Evolutionary conservation across 2,113 vertebrate species (phyloP).

Genomic region (Megalops atlanticus): DNA sequence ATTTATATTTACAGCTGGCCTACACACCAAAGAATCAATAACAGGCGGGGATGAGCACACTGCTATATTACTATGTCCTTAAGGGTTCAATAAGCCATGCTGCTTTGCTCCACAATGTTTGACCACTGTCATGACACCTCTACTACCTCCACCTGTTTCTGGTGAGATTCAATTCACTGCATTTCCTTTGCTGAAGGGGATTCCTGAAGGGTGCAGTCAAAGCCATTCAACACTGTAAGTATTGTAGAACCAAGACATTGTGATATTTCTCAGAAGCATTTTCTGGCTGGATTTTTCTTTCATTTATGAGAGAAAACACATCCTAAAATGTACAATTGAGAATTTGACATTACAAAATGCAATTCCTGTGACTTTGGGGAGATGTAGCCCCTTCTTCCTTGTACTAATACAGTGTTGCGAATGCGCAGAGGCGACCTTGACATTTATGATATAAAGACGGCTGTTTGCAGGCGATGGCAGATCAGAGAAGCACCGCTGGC

Average conservation of each 20-base stretch:
- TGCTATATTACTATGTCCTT: neutral
- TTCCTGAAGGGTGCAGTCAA: neutral
- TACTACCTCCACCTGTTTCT: neutral
- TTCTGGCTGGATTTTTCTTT: neutral
- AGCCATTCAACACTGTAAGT: neutral
- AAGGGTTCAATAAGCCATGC: neutral
- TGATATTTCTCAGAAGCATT: neutral
- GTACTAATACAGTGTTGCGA: neutral
- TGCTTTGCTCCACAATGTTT: neutral
- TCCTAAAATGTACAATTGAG: neutral
- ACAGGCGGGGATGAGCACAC: neutral
- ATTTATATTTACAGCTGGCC: neutral
- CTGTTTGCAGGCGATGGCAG: slow-evolving; percentile 14
- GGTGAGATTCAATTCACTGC: neutral
- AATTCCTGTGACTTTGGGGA: neutral
- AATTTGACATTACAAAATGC: neutral
- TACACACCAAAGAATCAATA: neutral
- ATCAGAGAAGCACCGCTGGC: slow-evolving; percentile 5
- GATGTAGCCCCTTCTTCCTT: neutral
- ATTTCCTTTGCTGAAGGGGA: neutral
- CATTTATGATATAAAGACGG: slow-evolving; percentile 24
- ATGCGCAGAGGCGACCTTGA: slow-evolving; percentile 23
- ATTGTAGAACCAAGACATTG: neutral
- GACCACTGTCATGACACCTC: neutral
- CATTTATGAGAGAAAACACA: neutral